Evolutionary conservation across 1,140 invertebrate genomes (phyloP).

Genomic region (Penaeus japonicus): DNA sequence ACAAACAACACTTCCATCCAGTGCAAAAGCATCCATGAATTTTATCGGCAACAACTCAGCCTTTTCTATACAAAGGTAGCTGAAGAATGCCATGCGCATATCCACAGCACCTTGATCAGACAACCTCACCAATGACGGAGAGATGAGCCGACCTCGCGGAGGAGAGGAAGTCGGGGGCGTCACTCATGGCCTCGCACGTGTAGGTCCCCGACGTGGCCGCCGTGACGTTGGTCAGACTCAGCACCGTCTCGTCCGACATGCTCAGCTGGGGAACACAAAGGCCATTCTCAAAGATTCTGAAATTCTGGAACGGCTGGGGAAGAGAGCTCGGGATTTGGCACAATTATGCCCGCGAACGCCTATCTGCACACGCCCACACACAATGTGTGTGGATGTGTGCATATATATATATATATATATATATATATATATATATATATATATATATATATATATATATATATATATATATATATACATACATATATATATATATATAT

Average conservation of each 20-base stretch:
- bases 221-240: conserved; percentile 19
- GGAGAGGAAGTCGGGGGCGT: conserved; percentile 11
- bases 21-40: no score
- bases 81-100: neutral
- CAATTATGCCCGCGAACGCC: no score
- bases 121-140: neutral
- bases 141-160: neutral
- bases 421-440: neutral
- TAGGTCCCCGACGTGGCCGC: conserved; percentile 11
- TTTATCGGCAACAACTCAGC: neutral
- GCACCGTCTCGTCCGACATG: neutral
- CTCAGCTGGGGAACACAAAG: neutral
- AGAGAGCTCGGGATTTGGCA: no score
- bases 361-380: neutral
- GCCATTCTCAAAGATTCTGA: neutral
- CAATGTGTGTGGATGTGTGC: neutral
- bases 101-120: no score
- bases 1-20: no score
- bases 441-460: neutral
- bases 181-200: conserved; percentile 34
- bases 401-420: neutral
- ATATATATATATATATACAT: neutral
- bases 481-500: neutral
- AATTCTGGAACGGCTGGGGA: neutral
- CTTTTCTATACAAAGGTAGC: neutral